Evolutionary conservation across 2,888 invertebrate genomes (phyloP).

Genomic region (Hipparchia sbordonii): DNA sequence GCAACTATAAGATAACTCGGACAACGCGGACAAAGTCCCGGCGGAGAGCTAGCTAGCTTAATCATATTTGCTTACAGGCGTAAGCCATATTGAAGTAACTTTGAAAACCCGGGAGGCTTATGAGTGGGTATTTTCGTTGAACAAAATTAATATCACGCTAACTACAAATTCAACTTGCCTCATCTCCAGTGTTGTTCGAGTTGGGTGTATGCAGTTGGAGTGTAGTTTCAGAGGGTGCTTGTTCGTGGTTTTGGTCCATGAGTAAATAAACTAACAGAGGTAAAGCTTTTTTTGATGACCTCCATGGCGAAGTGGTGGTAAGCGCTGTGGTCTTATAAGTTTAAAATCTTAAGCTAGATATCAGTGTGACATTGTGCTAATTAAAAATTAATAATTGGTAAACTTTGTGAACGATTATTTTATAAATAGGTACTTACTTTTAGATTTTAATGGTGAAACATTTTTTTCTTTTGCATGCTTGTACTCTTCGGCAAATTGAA

Average conservation of each 20-base stretch:
- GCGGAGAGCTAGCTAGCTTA: not conserved
- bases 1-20: not conserved
- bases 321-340: too few species aligned
- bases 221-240: conserved; percentile 17
- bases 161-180: conserved; percentile 36
- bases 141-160: conserved; percentile 37
- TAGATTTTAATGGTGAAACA: too few species aligned
- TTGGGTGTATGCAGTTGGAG: conserved; percentile 20
- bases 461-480: too few species aligned
- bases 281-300: too few species aligned
- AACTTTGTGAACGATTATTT: too few species aligned
- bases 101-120: conserved; percentile 28
- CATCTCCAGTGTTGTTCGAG: conserved; percentile 46
- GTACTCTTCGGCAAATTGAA: too few species aligned
- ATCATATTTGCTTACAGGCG: conserved; percentile 2
- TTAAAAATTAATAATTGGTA: too few species aligned
- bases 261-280: too few species aligned
- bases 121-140: conserved; percentile 32
- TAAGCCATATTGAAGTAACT: conserved; percentile 19
- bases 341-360: too few species aligned
- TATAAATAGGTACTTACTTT: too few species aligned
- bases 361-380: too few species aligned
- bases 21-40: not conserved
- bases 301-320: too few species aligned
- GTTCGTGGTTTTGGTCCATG: conserved; percentile 8